phyloP scores from a whole-genome alignment of 2,113 vertebrate species.

The Hemiprocne comata region DNA sequence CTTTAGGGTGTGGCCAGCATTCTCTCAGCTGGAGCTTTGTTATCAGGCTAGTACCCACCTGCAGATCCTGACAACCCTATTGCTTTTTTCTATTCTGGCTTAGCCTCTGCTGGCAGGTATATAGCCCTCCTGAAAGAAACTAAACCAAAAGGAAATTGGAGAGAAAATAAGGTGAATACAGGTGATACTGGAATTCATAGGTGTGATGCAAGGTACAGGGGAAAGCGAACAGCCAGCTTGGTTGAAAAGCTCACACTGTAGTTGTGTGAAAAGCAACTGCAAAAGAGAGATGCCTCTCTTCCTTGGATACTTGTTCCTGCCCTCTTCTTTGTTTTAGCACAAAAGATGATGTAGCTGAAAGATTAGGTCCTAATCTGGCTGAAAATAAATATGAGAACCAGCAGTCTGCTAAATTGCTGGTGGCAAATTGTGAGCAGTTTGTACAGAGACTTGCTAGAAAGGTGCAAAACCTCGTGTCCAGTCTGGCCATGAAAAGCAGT shows the following conservation, averaged over 20 bases:
- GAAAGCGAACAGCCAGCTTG: not conserved
- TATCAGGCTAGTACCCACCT: not conserved
- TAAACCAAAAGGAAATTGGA: not conserved
- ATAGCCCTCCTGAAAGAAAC: not conserved
- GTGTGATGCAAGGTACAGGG: not conserved
- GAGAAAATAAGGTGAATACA: not conserved
- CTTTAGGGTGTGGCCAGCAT: not conserved
- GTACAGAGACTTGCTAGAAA: not conserved
- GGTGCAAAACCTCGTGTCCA: not conserved
- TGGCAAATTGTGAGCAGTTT: not conserved
- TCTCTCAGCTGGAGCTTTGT: not conserved
- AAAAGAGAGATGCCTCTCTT: not conserved
- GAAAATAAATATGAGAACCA: not conserved
- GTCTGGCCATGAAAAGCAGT: not conserved
- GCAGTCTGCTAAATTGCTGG: not conserved
- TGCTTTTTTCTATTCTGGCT: not conserved
- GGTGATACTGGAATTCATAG: not conserved
- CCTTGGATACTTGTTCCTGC: not conserved
- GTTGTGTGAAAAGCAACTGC: not conserved
- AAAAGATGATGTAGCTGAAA: not conserved
- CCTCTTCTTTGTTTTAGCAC: not conserved
- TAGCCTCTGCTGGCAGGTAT: not conserved
- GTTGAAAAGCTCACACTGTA: not conserved
- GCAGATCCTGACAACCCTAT: not conserved
- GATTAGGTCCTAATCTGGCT: not conserved